These are phyloP conservation scores for Callopanchax toddi DNA, from an alignment of 2,113 vertebrate genomes.

Conservation along the genomic window DNA sequence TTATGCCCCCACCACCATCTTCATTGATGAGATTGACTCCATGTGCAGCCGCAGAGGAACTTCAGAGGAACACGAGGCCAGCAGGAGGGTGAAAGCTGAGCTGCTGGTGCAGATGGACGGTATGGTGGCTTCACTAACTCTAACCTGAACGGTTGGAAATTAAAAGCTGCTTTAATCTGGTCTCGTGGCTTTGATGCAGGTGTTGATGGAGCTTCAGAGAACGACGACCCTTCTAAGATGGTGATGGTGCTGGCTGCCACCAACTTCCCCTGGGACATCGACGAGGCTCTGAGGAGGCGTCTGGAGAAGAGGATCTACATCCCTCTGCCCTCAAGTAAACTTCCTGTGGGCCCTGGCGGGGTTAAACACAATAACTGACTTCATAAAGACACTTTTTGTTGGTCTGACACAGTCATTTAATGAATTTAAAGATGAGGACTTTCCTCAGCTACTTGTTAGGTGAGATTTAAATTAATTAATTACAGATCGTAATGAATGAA, in stretches of 20 bases:
- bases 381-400: too few species aligned
- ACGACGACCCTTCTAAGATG: conserved; percentile 97
- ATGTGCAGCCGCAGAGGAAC: conserved; percentile 97
- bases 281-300: conserved; percentile 93
- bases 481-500: too few species aligned
- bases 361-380: too few species aligned
- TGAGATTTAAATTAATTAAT: too few species aligned
- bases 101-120: conserved; percentile 98
- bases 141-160: neutral
- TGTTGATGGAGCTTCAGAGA: conserved; percentile 93
- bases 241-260: conserved; percentile 99
- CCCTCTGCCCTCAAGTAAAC: conserved; percentile 93
- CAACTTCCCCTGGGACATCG: conserved; percentile 99
- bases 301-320: conserved; percentile 99
- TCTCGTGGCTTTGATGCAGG: conserved; percentile 71
- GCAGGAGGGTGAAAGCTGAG: conserved; percentile 94
- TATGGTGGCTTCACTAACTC: conserved; percentile 56
- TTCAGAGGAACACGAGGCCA: conserved; percentile 97
- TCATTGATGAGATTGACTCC: conserved; percentile 99
- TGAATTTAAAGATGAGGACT: too few species aligned
- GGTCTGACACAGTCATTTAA: too few species aligned
- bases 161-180: neutral
- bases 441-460: too few species aligned
- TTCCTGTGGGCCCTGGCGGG: too few species aligned
- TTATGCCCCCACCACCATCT: conserved; percentile 97